Conservation (phyloP, 2,113 vertebrate genomes). For the Isurus oxyrinchus region DNA sequence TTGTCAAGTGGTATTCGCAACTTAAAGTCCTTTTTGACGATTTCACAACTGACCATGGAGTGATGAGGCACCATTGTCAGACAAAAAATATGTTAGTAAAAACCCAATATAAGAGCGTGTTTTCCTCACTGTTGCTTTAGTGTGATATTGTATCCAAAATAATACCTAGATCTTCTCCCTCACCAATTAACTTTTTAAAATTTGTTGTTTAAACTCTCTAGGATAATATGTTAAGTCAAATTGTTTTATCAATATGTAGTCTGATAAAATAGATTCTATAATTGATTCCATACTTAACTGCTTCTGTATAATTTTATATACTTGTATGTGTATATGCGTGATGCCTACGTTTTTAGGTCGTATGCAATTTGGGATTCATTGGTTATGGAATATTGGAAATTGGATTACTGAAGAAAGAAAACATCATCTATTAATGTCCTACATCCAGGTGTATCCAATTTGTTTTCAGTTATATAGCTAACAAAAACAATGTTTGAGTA, state of each 20-base stretch:
- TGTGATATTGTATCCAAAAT: background rate
- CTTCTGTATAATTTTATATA: background rate
- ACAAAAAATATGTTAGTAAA: background rate
- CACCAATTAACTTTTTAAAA: background rate
- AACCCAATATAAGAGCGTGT: background rate
- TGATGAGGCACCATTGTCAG: background rate
- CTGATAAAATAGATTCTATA: background rate
- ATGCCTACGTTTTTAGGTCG: background rate
- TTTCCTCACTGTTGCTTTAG: background rate
- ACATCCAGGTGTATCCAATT: background rate
- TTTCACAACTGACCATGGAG: background rate
- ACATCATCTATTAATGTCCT: background rate
- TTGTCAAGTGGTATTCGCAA: background rate
- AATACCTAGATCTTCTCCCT: background rate
- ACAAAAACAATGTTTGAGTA: background rate
- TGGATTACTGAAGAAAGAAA: background rate
- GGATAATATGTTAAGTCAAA: background rate
- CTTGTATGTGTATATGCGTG: background rate
- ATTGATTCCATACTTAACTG: background rate
- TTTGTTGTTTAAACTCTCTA: background rate
- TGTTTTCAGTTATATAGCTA: background rate
- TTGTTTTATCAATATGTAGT: background rate
- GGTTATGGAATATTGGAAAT: background rate
- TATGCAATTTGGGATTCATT: background rate
- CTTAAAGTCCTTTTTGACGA: background rate